These are phyloP conservation scores for Channa maculata DNA, from an alignment of 2,113 vertebrate genomes.

Conservation along the genomic window DNA sequence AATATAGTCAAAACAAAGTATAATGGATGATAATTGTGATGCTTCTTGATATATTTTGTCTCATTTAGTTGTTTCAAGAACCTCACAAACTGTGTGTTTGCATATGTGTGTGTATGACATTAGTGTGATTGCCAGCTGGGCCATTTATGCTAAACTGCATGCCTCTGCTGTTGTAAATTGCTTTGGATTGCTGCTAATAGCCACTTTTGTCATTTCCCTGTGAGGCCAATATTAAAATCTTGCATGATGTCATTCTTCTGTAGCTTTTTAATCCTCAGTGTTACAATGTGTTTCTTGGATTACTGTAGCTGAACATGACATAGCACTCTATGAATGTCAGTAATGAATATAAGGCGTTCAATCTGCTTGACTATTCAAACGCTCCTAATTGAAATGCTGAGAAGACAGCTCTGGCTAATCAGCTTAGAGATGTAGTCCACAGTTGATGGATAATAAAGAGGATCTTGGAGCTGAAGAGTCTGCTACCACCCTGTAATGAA, in stretches of 20 bases:
- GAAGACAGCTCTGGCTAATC: constrained; percentile 76
- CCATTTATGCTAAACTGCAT: constrained; percentile 44
- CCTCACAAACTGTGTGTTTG: not conserved
- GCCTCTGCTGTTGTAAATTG: constrained; percentile 45
- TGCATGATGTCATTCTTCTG: constrained; percentile 50
- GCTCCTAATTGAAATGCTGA: constrained; percentile 78
- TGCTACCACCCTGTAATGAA: constrained; percentile 72
- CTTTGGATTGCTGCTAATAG: constrained; percentile 55
- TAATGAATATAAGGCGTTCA: constrained; percentile 61
- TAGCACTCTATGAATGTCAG: constrained; percentile 46
- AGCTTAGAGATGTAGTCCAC: constrained; percentile 77
- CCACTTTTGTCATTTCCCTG: constrained; percentile 45
- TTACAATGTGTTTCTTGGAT: constrained; percentile 60
- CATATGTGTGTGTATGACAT: constrained; percentile 3
- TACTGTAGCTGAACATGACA: constrained; percentile 51
- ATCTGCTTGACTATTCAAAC: constrained; percentile 60
- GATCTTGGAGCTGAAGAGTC: constrained; percentile 69
- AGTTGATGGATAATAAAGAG: constrained; percentile 74
- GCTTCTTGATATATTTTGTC: not conserved
- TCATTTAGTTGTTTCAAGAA: not conserved
- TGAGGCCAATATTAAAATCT: constrained; percentile 48
- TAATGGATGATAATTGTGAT: constrained; percentile 4
- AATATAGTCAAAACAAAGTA: not conserved
- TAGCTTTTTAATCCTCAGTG: constrained; percentile 34
- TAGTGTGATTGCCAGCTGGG: constrained; percentile 42